Base-by-base conservation (phyloP, 2,888 invertebrate species). In the Iselma pallidipennis region DNA sequence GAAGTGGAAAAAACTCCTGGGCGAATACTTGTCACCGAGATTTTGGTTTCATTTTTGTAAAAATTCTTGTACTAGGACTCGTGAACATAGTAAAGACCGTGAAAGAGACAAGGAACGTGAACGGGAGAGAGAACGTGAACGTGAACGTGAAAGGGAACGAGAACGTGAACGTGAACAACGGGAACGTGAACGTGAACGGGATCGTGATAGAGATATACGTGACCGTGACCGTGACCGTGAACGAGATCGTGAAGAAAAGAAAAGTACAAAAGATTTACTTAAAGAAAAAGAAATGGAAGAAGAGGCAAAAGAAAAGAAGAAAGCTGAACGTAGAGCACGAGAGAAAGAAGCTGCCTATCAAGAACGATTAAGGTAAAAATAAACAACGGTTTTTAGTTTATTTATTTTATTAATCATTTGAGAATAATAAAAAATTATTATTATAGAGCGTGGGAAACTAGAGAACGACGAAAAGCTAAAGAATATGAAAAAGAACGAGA, bases 341-440 rank as follows among this genome's bases (percentile, higher is more conserved):
- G 97, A 98, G 79, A 97, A 97, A 81, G 98, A 98, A 82, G 92
- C 93, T 29, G 94, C 95, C n/a, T 98, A 98, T 82, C 96, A 98
- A 83, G 95, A 92, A 84, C 84, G 94, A 82, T 83, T 85, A 64
- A 75, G 80, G 79, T 80, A 68, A n/a, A n/a, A 58, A 42, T n/a
- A n/a, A n/a, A n/a, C n/a, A n/a, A n/a, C n/a, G n/a, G n/a, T 31
- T 49, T 19, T 28, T 12, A 28, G n/a, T 37, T 10, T 16, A 29
- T 16, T 49, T 21, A 2, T 57, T 7, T 19, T 54, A 14, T 48
- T 16, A 48, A 9, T 48, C 10, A 16, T 48, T 48, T 12, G 4
- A 6, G 42, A 37, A 37, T 37, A 4, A 6, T 37, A 14, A 37
- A 37, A n/a, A 16, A 14, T 37, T 37, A 37, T 14, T 49, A 57